These are phyloP conservation scores for Sylvilagus bachmani DNA, from an alignment of 2,113 vertebrate genomes.

Conservation along the genomic window DNA sequence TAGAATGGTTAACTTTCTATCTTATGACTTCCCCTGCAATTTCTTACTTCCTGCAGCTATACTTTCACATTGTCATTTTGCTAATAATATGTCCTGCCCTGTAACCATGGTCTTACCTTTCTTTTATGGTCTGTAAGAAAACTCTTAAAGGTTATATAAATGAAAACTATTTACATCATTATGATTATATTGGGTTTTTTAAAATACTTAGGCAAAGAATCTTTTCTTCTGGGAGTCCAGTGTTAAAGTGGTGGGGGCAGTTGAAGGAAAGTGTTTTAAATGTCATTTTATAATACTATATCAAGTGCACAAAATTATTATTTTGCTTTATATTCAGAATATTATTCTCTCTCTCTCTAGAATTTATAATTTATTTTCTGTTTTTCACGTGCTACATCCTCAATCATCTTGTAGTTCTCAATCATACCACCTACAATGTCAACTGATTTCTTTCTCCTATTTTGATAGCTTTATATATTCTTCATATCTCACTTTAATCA, in stretches of 20 bases:
- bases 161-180: not conserved
- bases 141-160: not conserved
- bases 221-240: not conserved
- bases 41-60: not conserved
- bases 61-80: not conserved
- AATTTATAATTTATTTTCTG: not conserved
- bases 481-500: not conserved
- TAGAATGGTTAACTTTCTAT: not conserved
- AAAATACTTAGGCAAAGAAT: conserved; percentile 2
- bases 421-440: not conserved
- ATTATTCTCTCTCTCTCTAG: not conserved
- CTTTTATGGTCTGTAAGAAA: not conserved
- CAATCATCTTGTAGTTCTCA: not conserved
- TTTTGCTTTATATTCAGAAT: not conserved
- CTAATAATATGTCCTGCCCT: not conserved
- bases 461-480: not conserved
- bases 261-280: not conserved
- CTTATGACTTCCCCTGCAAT: not conserved
- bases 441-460: not conserved
- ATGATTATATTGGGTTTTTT: not conserved
- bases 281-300: not conserved
- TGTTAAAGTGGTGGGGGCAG: not conserved
- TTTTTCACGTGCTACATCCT: not conserved
- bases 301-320: not conserved
- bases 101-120: not conserved